These are phyloP conservation scores for Scelioninae gen. 2 DNA, from an alignment of 2,888 invertebrate species.

Conservation along the genomic window DNA sequence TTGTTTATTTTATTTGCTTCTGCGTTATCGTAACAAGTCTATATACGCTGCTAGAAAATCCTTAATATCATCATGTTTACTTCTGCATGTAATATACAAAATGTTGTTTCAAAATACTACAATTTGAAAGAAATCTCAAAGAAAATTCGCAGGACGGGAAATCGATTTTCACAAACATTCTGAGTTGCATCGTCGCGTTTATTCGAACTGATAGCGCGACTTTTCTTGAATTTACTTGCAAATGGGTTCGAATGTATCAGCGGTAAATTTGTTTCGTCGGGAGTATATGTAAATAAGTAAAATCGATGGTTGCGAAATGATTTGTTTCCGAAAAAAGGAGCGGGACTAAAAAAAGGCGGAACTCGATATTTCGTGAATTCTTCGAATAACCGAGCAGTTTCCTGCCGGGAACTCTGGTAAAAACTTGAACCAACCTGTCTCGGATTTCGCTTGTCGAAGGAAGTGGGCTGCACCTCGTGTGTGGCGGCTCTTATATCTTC, in stretches of 20 bases:
- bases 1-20: too few species aligned
- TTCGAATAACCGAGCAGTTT: slow-evolving; percentile 64
- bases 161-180: slow-evolving; percentile 31
- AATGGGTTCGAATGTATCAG: slow-evolving; percentile 35
- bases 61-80: too few species aligned
- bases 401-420: slow-evolving; percentile 60
- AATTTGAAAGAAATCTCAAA: slow-evolving; percentile 1
- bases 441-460: slow-evolving; percentile 65
- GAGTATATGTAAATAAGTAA: slow-evolving; percentile 54
- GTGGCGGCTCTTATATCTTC: slow-evolving; percentile 63
- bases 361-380: slow-evolving; percentile 65
- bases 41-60: too few species aligned
- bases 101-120: not conserved
- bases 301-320: slow-evolving; percentile 57
- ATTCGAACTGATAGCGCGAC: slow-evolving; percentile 43
- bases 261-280: slow-evolving; percentile 44
- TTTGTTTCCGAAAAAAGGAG: slow-evolving; percentile 52
- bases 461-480: slow-evolving; percentile 66
- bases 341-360: slow-evolving; percentile 54
- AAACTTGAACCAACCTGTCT: slow-evolving; percentile 63
- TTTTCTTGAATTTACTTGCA: slow-evolving; percentile 56
- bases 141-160: slow-evolving; percentile 15
- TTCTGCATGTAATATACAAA: too few species aligned
- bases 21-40: too few species aligned
- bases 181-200: slow-evolving; percentile 18